These are phyloP conservation scores for Liolophura sinensis DNA, from an alignment of 1,140 invertebrate genomes.

Conservation along the genomic window DNA sequence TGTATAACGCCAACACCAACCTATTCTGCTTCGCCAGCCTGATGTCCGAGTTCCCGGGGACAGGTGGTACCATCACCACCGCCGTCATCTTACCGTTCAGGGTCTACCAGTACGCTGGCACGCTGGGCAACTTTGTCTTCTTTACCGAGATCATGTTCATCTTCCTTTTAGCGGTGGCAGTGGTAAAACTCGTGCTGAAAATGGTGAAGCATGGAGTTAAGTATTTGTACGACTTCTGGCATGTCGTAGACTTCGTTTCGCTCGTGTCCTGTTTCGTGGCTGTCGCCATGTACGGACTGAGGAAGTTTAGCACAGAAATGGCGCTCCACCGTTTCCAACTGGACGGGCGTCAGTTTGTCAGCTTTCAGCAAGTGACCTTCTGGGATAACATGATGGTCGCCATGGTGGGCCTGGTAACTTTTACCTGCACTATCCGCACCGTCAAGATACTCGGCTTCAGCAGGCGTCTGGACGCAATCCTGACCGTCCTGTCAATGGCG, in stretches of 20 bases:
- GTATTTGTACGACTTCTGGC: conserved; percentile 58
- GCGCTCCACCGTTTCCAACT: conserved; percentile 16
- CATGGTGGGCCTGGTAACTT: conserved; percentile 6
- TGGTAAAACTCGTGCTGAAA: conserved; percentile 19
- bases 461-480: conserved; percentile 2
- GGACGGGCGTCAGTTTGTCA: conserved; percentile 32
- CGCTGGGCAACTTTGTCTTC: conserved; percentile 34
- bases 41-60: conserved; percentile 60
- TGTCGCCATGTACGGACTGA: conserved; percentile 49
- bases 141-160: conserved; percentile 40
- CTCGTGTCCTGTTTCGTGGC: conserved; percentile 44
- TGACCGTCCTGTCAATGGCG: conserved; percentile 3
- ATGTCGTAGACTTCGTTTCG: conserved; percentile 51
- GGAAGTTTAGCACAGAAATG: conserved; percentile 20
- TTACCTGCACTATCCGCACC: background rate
- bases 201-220: conserved; percentile 31
- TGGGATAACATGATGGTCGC: conserved; percentile 28
- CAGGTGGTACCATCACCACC: conserved; percentile 48
- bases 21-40: conserved; percentile 37
- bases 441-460: background rate
- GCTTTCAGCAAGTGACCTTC: conserved; percentile 24
- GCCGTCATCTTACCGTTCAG: conserved; percentile 41
- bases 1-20: conserved; percentile 60
- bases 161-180: conserved; percentile 30
- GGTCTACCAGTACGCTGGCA: conserved; percentile 42